Percentiles rank a stretch among this genome's conserved stretches.
phyloP scores from a whole-genome alignment of 2,797 vertebrate species.

The Moxostoma hubbsi region DNA sequence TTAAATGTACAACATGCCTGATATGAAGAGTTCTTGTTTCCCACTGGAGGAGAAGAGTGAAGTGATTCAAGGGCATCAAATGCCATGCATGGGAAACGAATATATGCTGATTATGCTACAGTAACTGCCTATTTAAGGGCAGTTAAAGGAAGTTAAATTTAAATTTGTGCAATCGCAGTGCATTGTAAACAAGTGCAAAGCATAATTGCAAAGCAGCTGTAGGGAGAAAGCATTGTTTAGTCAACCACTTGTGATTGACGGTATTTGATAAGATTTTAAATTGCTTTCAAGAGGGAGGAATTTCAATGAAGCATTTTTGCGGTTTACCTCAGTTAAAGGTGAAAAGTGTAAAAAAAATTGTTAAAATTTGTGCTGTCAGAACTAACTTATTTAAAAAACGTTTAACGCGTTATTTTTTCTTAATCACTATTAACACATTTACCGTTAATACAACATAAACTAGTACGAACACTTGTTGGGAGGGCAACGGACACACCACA shows the following conservation, averaged over 20 bases:
- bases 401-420: too few species aligned
- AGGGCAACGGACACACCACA: too few species aligned
- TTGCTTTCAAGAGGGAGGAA: constrained; percentile 30
- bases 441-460: too few species aligned
- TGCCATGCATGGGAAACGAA: constrained; percentile 32
- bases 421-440: too few species aligned
- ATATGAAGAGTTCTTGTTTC: constrained; percentile 21
- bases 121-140: constrained; percentile 43
- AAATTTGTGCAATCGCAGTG: constrained; percentile 33
- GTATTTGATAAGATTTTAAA: constrained; percentile 40
- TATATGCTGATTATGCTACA: constrained; percentile 47
- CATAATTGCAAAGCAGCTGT: constrained; percentile 38
- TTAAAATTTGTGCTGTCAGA: not conserved
- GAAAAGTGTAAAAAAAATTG: not conserved
- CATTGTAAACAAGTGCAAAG: constrained; percentile 40
- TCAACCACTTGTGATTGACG: constrained; percentile 16
- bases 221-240: constrained; percentile 33
- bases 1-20: constrained; percentile 23
- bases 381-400: not conserved
- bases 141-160: constrained; percentile 39
- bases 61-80: constrained; percentile 48
- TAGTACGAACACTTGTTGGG: too few species aligned
- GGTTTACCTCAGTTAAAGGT: not conserved
- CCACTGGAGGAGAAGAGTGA: constrained; percentile 24
- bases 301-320: not conserved